Evolutionary conservation across 2,888 invertebrate genomes (phyloP).

Genomic region (Drosophila putrida): DNA sequence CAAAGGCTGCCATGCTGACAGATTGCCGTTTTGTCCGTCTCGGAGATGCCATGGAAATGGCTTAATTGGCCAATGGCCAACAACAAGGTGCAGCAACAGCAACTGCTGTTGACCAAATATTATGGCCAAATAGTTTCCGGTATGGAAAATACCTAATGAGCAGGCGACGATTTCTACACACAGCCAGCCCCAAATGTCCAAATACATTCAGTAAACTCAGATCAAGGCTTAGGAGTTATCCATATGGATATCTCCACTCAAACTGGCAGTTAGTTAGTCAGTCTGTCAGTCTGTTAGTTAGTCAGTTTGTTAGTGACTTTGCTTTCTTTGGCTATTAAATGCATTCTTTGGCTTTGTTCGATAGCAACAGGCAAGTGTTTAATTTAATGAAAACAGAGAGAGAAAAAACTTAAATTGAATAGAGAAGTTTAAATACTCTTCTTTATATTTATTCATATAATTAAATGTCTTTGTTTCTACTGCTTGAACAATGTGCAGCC

Average conservation of each 20-base stretch:
- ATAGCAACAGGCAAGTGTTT: not conserved
- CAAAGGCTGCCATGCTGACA: conserved; percentile 57
- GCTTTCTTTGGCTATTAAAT: conserved; percentile 64
- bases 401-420: not conserved
- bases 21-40: conserved; percentile 40
- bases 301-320: conserved; percentile 15
- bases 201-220: conserved; percentile 3
- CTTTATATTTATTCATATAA: too few relatives aligned
- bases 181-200: conserved; percentile 7
- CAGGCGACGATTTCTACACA: conserved; percentile 73
- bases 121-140: conserved; percentile 80
- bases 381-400: conserved; percentile 8
- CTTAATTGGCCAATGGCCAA: conserved; percentile 57
- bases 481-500: too few relatives aligned
- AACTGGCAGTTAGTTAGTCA: conserved; percentile 2
- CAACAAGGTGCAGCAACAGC: conserved; percentile 31
- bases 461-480: too few relatives aligned
- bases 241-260: conserved; percentile 6
- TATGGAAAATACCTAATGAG: conserved; percentile 76
- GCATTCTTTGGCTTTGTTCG: conserved; percentile 36
- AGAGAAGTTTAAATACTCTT: not conserved
- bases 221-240: conserved; percentile 27
- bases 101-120: conserved; percentile 65
- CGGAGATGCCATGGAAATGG: conserved; percentile 50
- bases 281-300: not conserved